Evolutionary conservation across 2,888 invertebrate species (phyloP).

Genomic region (Argyresthia goedartella): DNA sequence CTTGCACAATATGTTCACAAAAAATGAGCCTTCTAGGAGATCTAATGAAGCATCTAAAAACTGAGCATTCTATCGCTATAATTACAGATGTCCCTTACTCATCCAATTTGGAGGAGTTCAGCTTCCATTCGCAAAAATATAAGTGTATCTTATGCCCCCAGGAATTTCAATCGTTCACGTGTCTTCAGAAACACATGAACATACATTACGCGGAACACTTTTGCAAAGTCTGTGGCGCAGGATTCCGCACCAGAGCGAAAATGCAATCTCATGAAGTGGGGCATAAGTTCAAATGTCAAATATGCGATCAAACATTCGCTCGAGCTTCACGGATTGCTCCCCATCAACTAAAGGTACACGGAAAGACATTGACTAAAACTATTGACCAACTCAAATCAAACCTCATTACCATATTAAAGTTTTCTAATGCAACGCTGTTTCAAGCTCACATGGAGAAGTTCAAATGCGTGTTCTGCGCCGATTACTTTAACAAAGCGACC

Average conservation of each 20-base stretch:
- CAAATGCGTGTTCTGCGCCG: slow-evolving; percentile 29
- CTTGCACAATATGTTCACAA: slow-evolving; percentile 44
- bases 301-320: slow-evolving; percentile 17
- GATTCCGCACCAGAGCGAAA: slow-evolving; percentile 51
- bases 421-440: slow-evolving; percentile 30
- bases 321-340: slow-evolving; percentile 58
- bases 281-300: slow-evolving; percentile 19
- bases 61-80: slow-evolving; percentile 38
- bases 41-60: slow-evolving; percentile 42
- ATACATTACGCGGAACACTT: slow-evolving; percentile 55
- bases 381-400: slow-evolving; percentile 5
- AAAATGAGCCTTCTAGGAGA: slow-evolving; percentile 31
- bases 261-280: slow-evolving; percentile 50
- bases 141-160: slow-evolving; percentile 28
- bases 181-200: slow-evolving; percentile 62
- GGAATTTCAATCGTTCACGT: slow-evolving; percentile 51
- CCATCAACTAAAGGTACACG: slow-evolving; percentile 57
- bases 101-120: too few species aligned
- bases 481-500: slow-evolving; percentile 24
- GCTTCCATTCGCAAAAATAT: too few species aligned
- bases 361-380: slow-evolving; percentile 22
- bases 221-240: slow-evolving; percentile 55
- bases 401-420: slow-evolving; percentile 25
- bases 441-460: slow-evolving; percentile 24
- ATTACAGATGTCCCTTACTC: too few species aligned